Conservation (phyloP, 2,888 invertebrate genomes). For the Candidula unifasciata region DNA sequence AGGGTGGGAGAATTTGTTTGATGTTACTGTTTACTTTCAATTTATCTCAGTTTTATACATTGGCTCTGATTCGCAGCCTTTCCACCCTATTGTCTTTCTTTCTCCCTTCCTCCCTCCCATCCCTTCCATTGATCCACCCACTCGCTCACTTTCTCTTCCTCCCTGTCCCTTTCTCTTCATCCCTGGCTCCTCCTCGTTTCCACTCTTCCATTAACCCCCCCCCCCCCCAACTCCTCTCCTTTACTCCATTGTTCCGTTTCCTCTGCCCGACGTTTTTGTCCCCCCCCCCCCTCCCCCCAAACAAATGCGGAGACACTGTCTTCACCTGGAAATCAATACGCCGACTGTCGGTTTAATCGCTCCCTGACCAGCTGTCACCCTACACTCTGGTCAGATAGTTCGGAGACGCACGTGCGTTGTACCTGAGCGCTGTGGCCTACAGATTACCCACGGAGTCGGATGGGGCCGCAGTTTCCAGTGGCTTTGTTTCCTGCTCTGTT, state of each 20-base stretch:
- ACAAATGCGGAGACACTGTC: slow-evolving; percentile 4
- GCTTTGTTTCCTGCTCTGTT: slow-evolving; percentile 32
- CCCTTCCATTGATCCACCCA: too few relatives aligned
- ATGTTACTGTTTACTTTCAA: too few relatives aligned
- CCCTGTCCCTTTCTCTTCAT: too few relatives aligned
- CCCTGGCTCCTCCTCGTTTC: too few relatives aligned
- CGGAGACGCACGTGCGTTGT: background rate
- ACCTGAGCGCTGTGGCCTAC: background rate
- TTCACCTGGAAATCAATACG: slow-evolving; percentile 46
- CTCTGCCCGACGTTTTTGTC: background rate
- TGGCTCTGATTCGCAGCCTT: too few relatives aligned
- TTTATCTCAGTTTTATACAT: too few relatives aligned
- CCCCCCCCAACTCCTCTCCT: too few relatives aligned
- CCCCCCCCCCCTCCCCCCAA: background rate
- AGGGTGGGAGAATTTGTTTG: too few relatives aligned
- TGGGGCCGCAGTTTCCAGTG: slow-evolving; percentile 44
- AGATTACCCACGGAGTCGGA: slow-evolving; percentile 13
- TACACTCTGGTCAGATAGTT: slow-evolving; percentile 39
- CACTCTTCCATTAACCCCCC: too few relatives aligned
- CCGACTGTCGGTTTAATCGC: slow-evolving; percentile 33
- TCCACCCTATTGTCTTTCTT: too few relatives aligned
- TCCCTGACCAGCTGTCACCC: slow-evolving; percentile 47
- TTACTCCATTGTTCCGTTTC: background rate
- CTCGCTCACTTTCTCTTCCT: too few relatives aligned
- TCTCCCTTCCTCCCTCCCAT: too few relatives aligned